Percentiles rank a stretch among this genome's conserved stretches.
Evolutionary conservation across 2,888 invertebrate species (phyloP).

Genomic region (Harpalus rufipes): DNA sequence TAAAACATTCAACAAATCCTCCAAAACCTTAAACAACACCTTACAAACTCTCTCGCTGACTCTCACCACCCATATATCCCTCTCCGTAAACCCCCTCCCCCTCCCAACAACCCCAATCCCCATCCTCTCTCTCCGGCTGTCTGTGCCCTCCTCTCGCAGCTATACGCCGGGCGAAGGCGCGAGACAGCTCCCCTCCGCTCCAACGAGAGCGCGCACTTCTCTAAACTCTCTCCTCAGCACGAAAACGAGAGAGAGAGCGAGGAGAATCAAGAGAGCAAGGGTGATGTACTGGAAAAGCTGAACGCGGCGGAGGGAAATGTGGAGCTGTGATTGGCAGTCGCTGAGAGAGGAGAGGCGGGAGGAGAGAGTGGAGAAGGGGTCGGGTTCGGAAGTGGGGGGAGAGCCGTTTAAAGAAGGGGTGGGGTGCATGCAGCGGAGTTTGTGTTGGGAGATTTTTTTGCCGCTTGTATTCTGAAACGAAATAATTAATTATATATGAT

Average conservation of each 20-base stretch:
- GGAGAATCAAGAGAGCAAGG: constrained; percentile 77
- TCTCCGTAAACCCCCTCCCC: background rate
- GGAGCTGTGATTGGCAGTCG: constrained; percentile 77
- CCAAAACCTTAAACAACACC: background rate
- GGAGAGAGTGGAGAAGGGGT: constrained; percentile 72
- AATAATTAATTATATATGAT: background rate
- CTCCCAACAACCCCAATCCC: background rate
- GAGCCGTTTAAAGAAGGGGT: background rate
- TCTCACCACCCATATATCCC: background rate
- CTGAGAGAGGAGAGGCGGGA: constrained; percentile 75
- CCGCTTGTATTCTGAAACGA: constrained; percentile 76
- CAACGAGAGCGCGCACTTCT: constrained; percentile 65
- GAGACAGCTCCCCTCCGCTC: background rate
- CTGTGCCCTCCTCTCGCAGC: constrained; percentile 4
- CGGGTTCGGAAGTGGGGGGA: constrained; percentile 77
- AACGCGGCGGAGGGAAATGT: constrained; percentile 77
- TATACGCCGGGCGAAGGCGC: constrained; percentile 22
- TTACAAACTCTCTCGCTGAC: background rate
- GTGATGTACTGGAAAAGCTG: constrained; percentile 79
- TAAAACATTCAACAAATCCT: constrained; percentile 23
- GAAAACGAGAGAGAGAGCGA: constrained; percentile 76
- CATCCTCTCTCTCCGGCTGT: background rate
- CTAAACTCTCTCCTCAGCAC: constrained; percentile 76
- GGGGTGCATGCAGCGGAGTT: constrained; percentile 80
- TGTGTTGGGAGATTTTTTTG: constrained; percentile 84